Percentiles rank a stretch among this genome's conserved stretches.
These are phyloP conservation scores for Leptinotarsa texana DNA, from an alignment of 1,140 invertebrate species.

Conservation along the genomic window DNA sequence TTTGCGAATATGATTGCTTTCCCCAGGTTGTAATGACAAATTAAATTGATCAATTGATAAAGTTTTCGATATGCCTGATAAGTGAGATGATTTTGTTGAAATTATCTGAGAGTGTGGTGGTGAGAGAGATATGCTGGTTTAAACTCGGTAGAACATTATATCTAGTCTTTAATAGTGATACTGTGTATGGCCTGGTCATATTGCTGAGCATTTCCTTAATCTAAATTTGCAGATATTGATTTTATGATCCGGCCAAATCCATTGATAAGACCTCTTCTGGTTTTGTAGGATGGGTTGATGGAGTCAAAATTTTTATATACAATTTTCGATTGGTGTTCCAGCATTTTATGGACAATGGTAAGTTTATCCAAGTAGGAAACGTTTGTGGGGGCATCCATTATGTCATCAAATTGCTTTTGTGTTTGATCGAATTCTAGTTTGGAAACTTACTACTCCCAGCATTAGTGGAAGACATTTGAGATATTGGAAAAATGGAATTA, in stretches of 20 bases:
- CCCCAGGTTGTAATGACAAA: constrained; percentile 11
- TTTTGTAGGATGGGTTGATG: not conserved
- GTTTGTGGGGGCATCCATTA: not conserved
- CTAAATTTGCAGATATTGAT: constrained; percentile 29
- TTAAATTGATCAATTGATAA: constrained; percentile 14
- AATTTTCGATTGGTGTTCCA: not conserved
- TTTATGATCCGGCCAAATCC: constrained; percentile 25
- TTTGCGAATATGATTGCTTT: constrained; percentile 26
- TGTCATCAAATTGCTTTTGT: no score
- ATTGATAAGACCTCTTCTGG: constrained; percentile 11
- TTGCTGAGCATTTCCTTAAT: constrained; percentile 23
- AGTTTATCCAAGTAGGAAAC: not conserved
- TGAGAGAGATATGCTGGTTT: not conserved
- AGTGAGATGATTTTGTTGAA: not conserved
- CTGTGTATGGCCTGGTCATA: constrained; percentile 26
- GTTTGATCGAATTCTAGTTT: not conserved
- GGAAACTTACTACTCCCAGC: not conserved
- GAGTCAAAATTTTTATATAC: not conserved
- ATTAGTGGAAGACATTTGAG: not conserved
- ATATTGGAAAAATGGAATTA: not conserved
- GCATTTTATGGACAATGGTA: not conserved
- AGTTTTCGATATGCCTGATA: constrained; percentile 4
- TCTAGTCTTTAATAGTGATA: constrained; percentile 8
- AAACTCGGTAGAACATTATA: constrained; percentile 9
- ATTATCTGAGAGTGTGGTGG: not conserved